Evolutionary conservation across 1,140 invertebrate genomes (phyloP), one percentile per base, ranked within the genome.

Genomic region (Geopemphigus sp.): DNA sequence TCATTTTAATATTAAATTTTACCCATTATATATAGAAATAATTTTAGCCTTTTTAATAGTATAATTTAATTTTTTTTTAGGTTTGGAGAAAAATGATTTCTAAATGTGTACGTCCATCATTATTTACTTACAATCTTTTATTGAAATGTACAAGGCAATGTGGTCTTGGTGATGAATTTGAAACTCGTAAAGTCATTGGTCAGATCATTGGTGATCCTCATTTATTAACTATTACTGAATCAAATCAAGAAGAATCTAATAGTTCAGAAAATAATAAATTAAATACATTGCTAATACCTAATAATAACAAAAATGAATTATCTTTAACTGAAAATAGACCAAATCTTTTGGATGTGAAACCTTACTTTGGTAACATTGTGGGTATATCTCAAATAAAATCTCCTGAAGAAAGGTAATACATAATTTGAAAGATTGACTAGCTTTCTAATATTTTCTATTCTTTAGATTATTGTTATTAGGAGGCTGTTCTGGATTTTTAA

Each of bases 31-130:
- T 39, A 45, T 12, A 50, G 1, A 50, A 50, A 14, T 12, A 50
- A 50, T 50, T 50, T 50, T 50, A 12, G 12, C 12, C n/a, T n/a
- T 56, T 56, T 56, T n/a, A 59, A 24, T 39, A 24, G 47, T 24
- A 50, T 66, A 45, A 45, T 47, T 68, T 47, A 6, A 15, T 50
- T 24, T 12, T 68, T 47, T 39, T 68, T 11, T 74, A 89, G 88
- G 85, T 95, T n/a, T 97, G 94, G 94, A 89, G 91, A 66, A 91
- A 93, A 86, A 92, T 97, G 91, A 84, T 89, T 47, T 83, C 87
- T 78, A 86, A 87, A 82, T 88, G 87, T 64, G 86, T 95, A 8
- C 87, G 85, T 72, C 93, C 94, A 3, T 89, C 89, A 83, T 85
- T 92, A 81, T 91, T 88, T 82, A 90, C 89, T 11, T 97, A 93